Evolutionary conservation across 2,113 vertebrate genomes (phyloP).

Genomic region (cat (Felis catus)): DNA sequence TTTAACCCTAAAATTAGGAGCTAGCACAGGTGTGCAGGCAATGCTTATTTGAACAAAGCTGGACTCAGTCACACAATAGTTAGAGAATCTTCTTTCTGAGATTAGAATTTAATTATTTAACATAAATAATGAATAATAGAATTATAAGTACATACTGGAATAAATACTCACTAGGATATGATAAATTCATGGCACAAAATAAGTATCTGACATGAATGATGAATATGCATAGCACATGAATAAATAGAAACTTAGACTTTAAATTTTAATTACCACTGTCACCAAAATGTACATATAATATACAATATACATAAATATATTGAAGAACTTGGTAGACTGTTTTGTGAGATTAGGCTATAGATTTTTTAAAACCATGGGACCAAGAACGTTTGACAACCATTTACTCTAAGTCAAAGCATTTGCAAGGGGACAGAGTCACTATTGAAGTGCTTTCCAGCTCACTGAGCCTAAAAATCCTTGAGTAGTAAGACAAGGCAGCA

Average conservation of each 20-base stretch:
- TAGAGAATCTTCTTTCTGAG: constrained; percentile 46
- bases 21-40: neutral
- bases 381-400: neutral
- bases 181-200: neutral
- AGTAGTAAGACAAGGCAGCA: neutral
- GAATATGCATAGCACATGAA: neutral
- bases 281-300: neutral
- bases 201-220: neutral
- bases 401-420: neutral
- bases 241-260: neutral
- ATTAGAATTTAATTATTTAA: neutral
- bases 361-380: neutral
- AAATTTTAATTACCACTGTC: neutral
- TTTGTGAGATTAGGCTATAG: neutral
- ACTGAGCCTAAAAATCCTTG: neutral
- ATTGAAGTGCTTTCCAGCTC: neutral
- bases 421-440: neutral
- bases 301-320: neutral
- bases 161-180: neutral
- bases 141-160: neutral
- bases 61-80: neutral
- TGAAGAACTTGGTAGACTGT: neutral
- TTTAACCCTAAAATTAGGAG: constrained; percentile 27
- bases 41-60: neutral
- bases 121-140: neutral